Conservation (phyloP, 2,797 vertebrate genomes). For the Urocyon cinereoargenteus region DNA sequence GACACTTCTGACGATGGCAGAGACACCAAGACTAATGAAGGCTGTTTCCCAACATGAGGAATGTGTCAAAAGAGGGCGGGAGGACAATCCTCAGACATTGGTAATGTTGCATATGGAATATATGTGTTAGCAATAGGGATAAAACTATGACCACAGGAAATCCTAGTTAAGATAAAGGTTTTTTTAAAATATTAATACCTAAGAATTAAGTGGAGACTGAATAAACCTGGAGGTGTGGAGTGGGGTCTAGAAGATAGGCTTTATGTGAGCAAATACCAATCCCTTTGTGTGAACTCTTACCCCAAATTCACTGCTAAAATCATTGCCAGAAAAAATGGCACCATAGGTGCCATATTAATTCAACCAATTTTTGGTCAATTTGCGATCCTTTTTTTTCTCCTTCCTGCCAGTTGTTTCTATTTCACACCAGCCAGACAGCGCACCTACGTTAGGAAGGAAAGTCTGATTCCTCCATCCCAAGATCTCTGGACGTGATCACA, state of each 20-base stretch:
- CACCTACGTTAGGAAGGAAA: not conserved
- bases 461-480: not conserved
- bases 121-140: not conserved
- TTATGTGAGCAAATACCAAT: not conserved
- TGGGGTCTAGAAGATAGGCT: fast-evolving
- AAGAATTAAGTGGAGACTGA: not conserved
- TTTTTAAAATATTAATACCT: not conserved
- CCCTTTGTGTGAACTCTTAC: not conserved
- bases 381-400: not conserved
- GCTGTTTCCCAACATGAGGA: not conserved
- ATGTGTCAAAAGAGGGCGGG: not conserved
- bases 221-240: not conserved
- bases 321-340: not conserved
- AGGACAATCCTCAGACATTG: not conserved
- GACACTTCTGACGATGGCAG: not conserved
- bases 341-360: not conserved
- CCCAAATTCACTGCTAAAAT: not conserved
- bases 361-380: not conserved
- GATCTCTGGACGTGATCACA: not conserved
- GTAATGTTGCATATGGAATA: not conserved
- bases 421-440: not conserved
- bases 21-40: not conserved
- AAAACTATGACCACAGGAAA: not conserved
- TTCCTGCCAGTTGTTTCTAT: not conserved
- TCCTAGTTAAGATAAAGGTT: not conserved